Evolutionary conservation across 2,888 invertebrate species (phyloP).

Genomic region (Tetramorium bicarinatum): DNA sequence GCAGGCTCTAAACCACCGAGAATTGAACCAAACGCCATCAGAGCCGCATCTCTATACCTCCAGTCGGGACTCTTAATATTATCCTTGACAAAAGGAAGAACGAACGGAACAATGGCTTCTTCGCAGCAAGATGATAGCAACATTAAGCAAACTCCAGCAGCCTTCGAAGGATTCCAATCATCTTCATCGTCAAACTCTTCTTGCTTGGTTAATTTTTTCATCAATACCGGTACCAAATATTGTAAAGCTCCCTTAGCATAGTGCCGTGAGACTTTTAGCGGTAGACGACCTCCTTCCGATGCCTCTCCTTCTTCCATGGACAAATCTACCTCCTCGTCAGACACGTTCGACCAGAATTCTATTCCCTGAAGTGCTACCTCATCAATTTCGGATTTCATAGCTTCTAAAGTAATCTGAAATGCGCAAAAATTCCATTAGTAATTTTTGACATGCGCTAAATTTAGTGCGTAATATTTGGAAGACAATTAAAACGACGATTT

Average conservation of each 20-base stretch:
- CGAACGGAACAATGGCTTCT: constrained; percentile 97
- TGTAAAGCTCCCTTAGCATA: constrained; percentile 99
- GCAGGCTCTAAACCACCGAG: constrained; percentile 96
- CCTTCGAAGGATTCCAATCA: constrained; percentile 99
- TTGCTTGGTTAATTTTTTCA: constrained; percentile 98
- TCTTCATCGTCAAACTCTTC: constrained; percentile 99
- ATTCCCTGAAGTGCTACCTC: constrained; percentile 99
- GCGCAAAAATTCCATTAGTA: constrained; percentile 21
- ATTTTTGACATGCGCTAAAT: not conserved
- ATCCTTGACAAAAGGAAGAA: constrained; percentile 97
- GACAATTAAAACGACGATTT: not conserved
- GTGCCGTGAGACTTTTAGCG: constrained; percentile 96
- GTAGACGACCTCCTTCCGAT: constrained; percentile 96
- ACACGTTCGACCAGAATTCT: constrained; percentile 99
- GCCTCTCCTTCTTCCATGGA: constrained; percentile 98
- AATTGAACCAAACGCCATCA: constrained; percentile 99
- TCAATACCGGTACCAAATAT: constrained; percentile 97
- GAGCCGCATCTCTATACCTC: constrained; percentile 97
- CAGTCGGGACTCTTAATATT: constrained; percentile 98
- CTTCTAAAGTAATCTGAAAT: constrained; percentile 95
- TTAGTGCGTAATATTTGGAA: not conserved
- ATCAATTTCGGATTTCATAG: constrained; percentile 98
- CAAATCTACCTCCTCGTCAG: constrained; percentile 99
- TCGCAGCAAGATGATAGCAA: constrained; percentile 98
- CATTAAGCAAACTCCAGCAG: constrained; percentile 99